Evolutionary conservation across 2,888 invertebrate species (phyloP).

Genomic region (Drosophila kambysellisi): DNA sequence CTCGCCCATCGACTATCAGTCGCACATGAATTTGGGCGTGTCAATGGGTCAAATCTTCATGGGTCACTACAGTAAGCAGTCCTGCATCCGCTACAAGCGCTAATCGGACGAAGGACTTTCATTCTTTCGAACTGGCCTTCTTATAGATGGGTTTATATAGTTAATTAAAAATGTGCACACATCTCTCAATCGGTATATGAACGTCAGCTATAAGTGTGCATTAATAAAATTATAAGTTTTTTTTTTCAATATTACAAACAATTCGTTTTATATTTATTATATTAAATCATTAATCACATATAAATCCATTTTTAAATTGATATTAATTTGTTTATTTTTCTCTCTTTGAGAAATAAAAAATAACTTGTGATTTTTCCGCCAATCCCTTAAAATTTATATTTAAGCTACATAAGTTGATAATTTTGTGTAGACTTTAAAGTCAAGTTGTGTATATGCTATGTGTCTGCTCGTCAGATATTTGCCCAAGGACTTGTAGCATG

Average conservation of each 20-base stretch:
- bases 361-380: not conserved
- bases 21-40: constrained; percentile 47
- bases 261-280: not conserved
- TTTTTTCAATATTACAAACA: not conserved
- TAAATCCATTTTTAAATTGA: not conserved
- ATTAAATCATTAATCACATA: not conserved
- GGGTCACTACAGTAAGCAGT: constrained; percentile 18
- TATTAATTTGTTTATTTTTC: not conserved
- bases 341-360: not conserved
- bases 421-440: constrained; percentile 6
- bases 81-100: constrained; percentile 38
- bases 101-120: not conserved
- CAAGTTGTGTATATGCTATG: not conserved
- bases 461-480: constrained; percentile 22
- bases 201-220: constrained; percentile 4
- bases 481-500: constrained; percentile 33
- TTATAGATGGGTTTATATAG: constrained; percentile 23
- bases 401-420: not conserved
- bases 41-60: not conserved
- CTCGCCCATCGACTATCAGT: constrained; percentile 26
- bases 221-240: constrained; percentile 3
- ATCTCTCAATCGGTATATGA: constrained; percentile 33
- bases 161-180: constrained; percentile 7
- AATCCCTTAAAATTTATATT: not conserved
- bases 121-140: not conserved